These are phyloP conservation scores for Petrosia ficiformis DNA, from an alignment of 37 sponge, comb jelly and placozoan genomes.

Conservation along the genomic window DNA sequence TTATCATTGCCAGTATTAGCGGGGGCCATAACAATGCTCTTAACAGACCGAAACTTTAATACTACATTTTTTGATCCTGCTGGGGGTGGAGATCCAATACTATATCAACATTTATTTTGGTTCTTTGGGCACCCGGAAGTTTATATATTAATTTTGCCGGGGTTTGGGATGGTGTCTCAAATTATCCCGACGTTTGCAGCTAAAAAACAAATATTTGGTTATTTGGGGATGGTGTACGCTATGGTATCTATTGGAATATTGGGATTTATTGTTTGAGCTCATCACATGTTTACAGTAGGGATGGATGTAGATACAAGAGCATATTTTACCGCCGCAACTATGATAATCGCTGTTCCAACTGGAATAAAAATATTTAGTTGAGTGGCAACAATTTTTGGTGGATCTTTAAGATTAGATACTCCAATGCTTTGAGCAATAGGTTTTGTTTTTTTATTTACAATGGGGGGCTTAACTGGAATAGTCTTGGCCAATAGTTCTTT, in stretches of 20 bases:
- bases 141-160: conserved; percentile 84
- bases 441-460: conserved; percentile 91
- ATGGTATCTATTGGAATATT: conserved; percentile 88
- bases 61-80: conserved; percentile 92
- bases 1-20: conserved; percentile 90
- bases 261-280: conserved; percentile 90
- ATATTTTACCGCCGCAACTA: conserved; percentile 89
- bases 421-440: conserved; percentile 87
- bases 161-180: conserved; percentile 87
- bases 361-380: conserved; percentile 93
- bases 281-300: conserved; percentile 91
- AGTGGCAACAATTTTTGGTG: conserved; percentile 74
- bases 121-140: conserved; percentile 93
- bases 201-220: conserved; percentile 87
- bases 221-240: conserved; percentile 88
- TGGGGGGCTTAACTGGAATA: conserved; percentile 85
- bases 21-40: conserved; percentile 84
- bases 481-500: conserved; percentile 78
- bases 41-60: conserved; percentile 89
- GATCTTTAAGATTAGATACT: conserved; percentile 64
- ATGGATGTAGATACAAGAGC: conserved; percentile 91
- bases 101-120: conserved; percentile 92
- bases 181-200: conserved; percentile 69
- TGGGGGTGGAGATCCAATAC: conserved; percentile 89
- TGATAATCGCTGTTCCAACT: conserved; percentile 88